phyloP scores from a whole-genome alignment of 2,113 vertebrate species.

The Suncus etruscus region DNA sequence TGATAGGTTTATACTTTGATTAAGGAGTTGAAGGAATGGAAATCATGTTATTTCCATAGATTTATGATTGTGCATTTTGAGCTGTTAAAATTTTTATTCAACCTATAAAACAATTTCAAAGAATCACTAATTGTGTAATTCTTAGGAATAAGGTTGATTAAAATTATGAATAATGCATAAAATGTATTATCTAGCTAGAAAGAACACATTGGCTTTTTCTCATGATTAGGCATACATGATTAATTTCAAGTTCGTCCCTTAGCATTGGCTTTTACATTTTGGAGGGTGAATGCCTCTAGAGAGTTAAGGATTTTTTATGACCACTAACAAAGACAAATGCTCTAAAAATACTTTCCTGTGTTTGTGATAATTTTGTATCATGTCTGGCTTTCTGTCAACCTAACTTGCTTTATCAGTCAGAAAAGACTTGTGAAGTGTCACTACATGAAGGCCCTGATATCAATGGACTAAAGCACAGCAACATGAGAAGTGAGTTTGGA shows the following conservation, averaged over 20 bases:
- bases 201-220: conserved; percentile 49
- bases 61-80: conserved; percentile 55
- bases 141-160: conserved; percentile 50
- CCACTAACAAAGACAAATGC: background rate
- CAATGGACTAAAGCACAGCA: background rate
- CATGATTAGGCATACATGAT: conserved; percentile 24
- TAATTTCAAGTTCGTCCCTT: conserved; percentile 18
- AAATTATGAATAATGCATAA: conserved; percentile 64
- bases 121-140: conserved; percentile 38
- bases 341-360: background rate
- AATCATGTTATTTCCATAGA: conserved; percentile 2
- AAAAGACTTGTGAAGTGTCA: background rate
- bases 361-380: background rate
- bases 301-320: background rate
- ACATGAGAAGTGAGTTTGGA: background rate
- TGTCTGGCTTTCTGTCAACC: background rate
- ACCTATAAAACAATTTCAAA: conserved; percentile 54
- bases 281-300: conserved; percentile 6
- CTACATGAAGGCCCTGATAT: background rate
- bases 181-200: conserved; percentile 51
- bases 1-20: conserved; percentile 32
- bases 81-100: conserved; percentile 56
- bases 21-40: conserved; percentile 28
- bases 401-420: background rate
- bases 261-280: conserved; percentile 18